Evolutionary conservation across 2,888 invertebrate genomes (phyloP).

Genomic region (Helicoverpa assulta): DNA sequence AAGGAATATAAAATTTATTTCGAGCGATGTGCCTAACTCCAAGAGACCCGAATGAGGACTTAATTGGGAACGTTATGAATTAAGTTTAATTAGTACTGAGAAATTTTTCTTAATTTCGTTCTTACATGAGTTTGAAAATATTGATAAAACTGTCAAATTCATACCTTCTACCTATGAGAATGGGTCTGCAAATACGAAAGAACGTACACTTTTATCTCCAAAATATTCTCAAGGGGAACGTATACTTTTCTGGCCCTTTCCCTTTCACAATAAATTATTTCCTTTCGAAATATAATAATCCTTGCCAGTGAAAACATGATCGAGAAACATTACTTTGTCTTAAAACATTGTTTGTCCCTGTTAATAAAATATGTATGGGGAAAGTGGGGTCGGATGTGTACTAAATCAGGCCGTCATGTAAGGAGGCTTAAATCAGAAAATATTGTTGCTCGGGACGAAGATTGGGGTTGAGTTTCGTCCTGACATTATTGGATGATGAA

Average conservation of each 20-base stretch:
- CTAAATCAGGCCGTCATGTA: slow-evolving; percentile 38
- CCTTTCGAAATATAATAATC: slow-evolving; percentile 31
- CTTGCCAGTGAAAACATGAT: slow-evolving; percentile 26
- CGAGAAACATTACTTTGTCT: slow-evolving; percentile 33
- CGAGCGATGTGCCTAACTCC: slow-evolving; percentile 3
- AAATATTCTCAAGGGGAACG: slow-evolving; percentile 6
- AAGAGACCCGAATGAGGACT: too few species aligned
- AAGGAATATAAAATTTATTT: slow-evolving; percentile 6
- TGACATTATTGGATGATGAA: slow-evolving; percentile 41
- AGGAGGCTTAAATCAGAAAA: slow-evolving; percentile 43
- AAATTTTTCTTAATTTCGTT: too few species aligned
- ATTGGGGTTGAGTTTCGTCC: slow-evolving; percentile 36
- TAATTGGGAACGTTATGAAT: too few species aligned
- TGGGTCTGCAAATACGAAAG: too few species aligned
- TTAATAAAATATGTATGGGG: slow-evolving; percentile 53
- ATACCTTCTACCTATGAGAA: neutral
- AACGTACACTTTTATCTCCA: neutral
- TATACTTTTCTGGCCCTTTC: slow-evolving; percentile 19
- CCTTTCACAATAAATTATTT: slow-evolving; percentile 35
- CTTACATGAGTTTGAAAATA: too few species aligned
- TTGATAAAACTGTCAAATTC: neutral
- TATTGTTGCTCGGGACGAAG: slow-evolving; percentile 27
- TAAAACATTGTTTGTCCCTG: slow-evolving; percentile 41
- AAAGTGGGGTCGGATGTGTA: slow-evolving; percentile 36
- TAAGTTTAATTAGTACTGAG: neutral